Evolutionary conservation across 2,888 invertebrate genomes (phyloP).

Genomic region (Machimus atricapillus): DNA sequence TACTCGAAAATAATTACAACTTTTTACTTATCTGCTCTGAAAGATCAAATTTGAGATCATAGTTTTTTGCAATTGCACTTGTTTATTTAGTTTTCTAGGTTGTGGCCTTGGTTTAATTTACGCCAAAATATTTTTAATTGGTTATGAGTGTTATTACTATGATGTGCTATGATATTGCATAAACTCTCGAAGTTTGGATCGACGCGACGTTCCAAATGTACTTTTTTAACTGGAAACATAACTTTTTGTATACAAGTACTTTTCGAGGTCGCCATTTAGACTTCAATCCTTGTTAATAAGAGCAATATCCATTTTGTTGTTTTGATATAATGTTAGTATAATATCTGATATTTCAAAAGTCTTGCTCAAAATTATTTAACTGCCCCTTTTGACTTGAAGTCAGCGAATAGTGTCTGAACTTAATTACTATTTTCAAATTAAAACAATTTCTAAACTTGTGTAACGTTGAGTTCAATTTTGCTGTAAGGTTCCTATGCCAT

Average conservation of each 20-base stretch:
- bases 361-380: neutral
- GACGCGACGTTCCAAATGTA: neutral
- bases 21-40: neutral
- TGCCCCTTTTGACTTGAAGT: neutral
- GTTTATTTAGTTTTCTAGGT: neutral
- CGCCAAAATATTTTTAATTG: neutral
- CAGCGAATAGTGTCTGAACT: neutral
- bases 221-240: neutral
- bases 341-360: neutral
- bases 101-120: neutral
- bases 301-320: too few species aligned
- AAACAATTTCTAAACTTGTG: neutral
- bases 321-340: too few species aligned
- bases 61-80: neutral
- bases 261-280: too few species aligned
- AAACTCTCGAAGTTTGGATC: neutral
- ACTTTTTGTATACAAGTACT: neutral
- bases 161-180: neutral
- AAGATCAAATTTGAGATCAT: neutral
- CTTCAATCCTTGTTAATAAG: too few species aligned
- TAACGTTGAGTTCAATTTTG: neutral
- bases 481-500: neutral
- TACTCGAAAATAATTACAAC: neutral
- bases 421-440: neutral
- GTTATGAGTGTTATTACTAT: neutral